phyloP scores from a whole-genome alignment of 2,113 vertebrate species.

The Sander lucioperca region DNA sequence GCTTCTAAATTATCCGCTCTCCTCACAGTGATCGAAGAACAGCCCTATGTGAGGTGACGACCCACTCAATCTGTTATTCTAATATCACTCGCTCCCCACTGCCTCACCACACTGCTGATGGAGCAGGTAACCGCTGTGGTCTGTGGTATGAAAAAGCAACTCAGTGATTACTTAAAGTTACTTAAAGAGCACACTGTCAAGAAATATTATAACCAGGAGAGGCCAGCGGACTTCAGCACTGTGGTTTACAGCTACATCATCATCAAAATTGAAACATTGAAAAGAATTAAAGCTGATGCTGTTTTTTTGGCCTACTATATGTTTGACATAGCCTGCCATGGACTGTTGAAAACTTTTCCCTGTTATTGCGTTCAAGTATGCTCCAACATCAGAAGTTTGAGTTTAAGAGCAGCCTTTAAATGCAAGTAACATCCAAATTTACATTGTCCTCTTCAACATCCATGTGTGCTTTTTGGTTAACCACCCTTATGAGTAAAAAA shows the following conservation, averaged over 20 bases:
- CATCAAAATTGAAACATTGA: not conserved
- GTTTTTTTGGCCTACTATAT: not conserved
- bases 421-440: not conserved
- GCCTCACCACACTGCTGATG: constrained; percentile 58
- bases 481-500: not conserved
- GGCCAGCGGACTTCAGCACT: constrained; percentile 25
- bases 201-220: constrained; percentile 32
- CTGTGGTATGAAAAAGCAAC: constrained; percentile 46
- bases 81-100: constrained; percentile 51
- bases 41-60: constrained; percentile 35
- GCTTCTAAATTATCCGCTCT: constrained; percentile 20
- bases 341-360: not conserved
- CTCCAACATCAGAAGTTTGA: not conserved
- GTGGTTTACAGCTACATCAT: constrained; percentile 4
- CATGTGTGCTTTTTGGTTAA: not conserved
- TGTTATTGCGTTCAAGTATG: not conserved
- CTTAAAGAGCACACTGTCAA: constrained; percentile 30
- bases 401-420: not conserved
- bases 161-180: constrained; percentile 28
- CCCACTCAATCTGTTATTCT: constrained; percentile 67
- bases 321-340: not conserved
- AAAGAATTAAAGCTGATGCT: not conserved
- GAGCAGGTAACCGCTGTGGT: constrained; percentile 68
- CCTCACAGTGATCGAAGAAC: constrained; percentile 39
- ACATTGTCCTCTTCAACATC: not conserved